Base-by-base conservation (phyloP, 2,888 invertebrate species). In the Trachelus troglodyta region DNA sequence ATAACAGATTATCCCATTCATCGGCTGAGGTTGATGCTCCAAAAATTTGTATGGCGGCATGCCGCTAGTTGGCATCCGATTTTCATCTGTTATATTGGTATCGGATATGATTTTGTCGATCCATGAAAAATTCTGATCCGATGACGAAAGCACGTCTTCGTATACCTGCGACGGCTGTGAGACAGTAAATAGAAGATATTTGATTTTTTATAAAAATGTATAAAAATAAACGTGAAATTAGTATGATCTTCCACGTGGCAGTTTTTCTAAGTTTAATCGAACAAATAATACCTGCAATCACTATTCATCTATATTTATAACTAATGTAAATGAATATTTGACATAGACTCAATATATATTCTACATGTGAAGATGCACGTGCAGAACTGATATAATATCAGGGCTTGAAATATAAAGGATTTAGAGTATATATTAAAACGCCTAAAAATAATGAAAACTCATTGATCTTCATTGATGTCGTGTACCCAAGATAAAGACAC, bases 91-190 rank as follows among this genome's bases (percentile, higher is more conserved):
- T 1, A 81, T 80, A 35, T 80, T 76, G 37, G 74, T 75, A 31
- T 80, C 82, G 1, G 82, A 79, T 34, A 81, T 75, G 6, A 83
- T 56, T 69, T 85, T 81, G 40, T 89, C 89, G 78, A 89, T 80
- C 89, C 89, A 90, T 1, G 87, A 84, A 79, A 88, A 85, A 80
- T 88, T 88, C 76, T 87, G 85, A 69, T 90, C 89, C 9, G 87
- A 83, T 1, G 87, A 84, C 73, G 88, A 86, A 79, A 92, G 81
- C 76, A 92, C 90, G 81, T 92, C 92, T 81, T 89, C 91, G 85
- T 91, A 91, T 81, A 89, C 81, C 71, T 86, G 82, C 78, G 89
- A 79, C 6, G 89, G 83, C 81, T 78, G 33, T 71, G 23, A 9
- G 56, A 56, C 23, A 56, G 56, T 56, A 15, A 40, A 4, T 23